Conservation (phyloP, 2,888 invertebrate species). For the Pristionchus exspectatus region DNA sequence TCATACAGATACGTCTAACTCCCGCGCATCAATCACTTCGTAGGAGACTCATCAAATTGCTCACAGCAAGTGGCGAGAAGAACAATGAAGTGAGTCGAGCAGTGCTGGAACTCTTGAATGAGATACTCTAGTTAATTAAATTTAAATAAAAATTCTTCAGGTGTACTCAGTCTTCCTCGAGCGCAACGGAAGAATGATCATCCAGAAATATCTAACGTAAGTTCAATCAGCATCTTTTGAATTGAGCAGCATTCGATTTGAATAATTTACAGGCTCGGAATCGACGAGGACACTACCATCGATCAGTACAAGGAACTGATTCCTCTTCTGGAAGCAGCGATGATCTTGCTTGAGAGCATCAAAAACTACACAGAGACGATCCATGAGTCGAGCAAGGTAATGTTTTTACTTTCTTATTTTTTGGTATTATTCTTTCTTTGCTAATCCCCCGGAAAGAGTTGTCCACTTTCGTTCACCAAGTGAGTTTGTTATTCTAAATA, state of each 20-base stretch:
- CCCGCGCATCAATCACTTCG: conserved; percentile 13
- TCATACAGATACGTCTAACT: conserved; percentile 9
- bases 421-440: too few species aligned
- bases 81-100: neutral
- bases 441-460: too few species aligned
- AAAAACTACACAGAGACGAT: neutral
- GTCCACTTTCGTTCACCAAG: too few species aligned
- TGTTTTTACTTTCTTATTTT: neutral
- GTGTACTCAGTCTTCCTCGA: neutral
- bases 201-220: conserved; percentile 28
- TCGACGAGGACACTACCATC: neutral
- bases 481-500: too few species aligned
- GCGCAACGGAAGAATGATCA: neutral
- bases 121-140: too few species aligned
- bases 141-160: neutral
- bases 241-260: too few species aligned
- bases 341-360: neutral
- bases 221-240: neutral
- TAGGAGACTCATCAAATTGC: neutral
- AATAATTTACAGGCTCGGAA: neutral
- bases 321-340: neutral
- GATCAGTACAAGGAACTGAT: neutral
- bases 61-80: neutral
- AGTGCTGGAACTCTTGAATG: too few species aligned
- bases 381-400: neutral